phyloP scores from a whole-genome alignment of 1,140 invertebrate genomes.

The Bicyclus anynana region DNA sequence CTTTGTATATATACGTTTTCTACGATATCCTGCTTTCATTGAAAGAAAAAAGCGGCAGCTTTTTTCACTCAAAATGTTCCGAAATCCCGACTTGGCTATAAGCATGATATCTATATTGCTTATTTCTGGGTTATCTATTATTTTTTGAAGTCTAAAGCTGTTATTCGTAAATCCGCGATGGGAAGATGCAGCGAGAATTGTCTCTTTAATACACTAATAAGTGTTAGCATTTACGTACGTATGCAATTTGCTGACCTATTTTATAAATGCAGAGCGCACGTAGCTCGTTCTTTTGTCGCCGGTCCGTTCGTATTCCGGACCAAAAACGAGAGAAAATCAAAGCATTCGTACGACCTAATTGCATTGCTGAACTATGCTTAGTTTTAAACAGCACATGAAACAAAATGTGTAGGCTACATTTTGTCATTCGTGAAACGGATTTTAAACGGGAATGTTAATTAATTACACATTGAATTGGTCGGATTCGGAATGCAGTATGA shows the following conservation, averaged over 20 bases:
- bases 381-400: conserved; percentile 12
- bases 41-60: too few relatives aligned
- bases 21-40: too few relatives aligned
- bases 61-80: too few relatives aligned
- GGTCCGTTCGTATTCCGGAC: conserved; percentile 16
- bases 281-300: conserved; percentile 26
- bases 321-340: conserved; percentile 30
- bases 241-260: conserved; percentile 14
- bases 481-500: too few relatives aligned
- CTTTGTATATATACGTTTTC: too few relatives aligned
- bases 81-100: too few relatives aligned
- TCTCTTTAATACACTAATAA: conserved; percentile 4
- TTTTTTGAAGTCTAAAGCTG: too few relatives aligned
- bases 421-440: neutral
- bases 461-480: too few relatives aligned
- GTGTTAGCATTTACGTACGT: conserved; percentile 4
- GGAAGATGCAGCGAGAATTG: neutral
- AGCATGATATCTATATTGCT: too few relatives aligned
- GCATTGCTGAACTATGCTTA: conserved; percentile 23
- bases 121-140: too few relatives aligned
- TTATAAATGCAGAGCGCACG: conserved; percentile 12
- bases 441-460: neutral
- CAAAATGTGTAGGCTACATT: neutral
- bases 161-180: neutral
- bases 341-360: conserved; percentile 29